These are phyloP conservation scores for Ctenoplectra terminalis DNA, from an alignment of 1,140 invertebrate genomes.

Conservation along the genomic window DNA sequence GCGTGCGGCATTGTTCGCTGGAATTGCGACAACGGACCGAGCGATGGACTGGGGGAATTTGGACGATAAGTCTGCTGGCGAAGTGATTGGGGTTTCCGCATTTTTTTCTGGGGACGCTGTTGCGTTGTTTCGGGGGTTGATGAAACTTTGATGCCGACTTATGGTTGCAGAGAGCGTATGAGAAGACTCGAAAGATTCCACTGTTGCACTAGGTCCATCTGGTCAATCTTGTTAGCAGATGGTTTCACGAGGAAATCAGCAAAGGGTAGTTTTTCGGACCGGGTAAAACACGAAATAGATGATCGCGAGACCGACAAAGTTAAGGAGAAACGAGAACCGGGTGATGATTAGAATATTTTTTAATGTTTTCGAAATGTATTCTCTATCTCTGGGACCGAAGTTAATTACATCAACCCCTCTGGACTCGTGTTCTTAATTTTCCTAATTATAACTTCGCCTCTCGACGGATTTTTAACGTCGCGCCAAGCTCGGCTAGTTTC, in stretches of 20 bases:
- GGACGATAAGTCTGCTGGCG: background rate
- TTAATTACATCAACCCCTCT: background rate
- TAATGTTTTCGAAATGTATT: background rate
- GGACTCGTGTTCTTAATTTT: conserved; percentile 13
- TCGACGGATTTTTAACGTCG: background rate
- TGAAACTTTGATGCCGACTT: too few species aligned
- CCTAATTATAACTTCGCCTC: conserved; percentile 14
- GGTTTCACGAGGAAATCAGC: too few species aligned
- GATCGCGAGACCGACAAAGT: too few species aligned
- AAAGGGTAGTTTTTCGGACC: too few species aligned
- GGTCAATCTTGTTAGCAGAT: too few species aligned
- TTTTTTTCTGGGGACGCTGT: background rate
- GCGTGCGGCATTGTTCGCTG: conserved; percentile 17
- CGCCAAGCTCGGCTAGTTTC: too few species aligned
- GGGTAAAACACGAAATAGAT: too few species aligned
- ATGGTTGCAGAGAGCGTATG: too few species aligned
- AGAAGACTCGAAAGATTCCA: too few species aligned
- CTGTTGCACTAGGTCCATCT: too few species aligned
- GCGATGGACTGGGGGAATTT: background rate
- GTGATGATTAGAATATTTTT: background rate
- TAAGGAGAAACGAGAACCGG: background rate
- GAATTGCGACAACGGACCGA: conserved; percentile 4
- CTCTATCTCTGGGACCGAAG: background rate
- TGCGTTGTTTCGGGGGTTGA: background rate
- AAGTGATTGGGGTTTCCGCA: background rate